These are phyloP conservation scores for Tanaodytes sp. DNA, from an alignment of 2,888 invertebrate species.

Conservation along the genomic window DNA sequence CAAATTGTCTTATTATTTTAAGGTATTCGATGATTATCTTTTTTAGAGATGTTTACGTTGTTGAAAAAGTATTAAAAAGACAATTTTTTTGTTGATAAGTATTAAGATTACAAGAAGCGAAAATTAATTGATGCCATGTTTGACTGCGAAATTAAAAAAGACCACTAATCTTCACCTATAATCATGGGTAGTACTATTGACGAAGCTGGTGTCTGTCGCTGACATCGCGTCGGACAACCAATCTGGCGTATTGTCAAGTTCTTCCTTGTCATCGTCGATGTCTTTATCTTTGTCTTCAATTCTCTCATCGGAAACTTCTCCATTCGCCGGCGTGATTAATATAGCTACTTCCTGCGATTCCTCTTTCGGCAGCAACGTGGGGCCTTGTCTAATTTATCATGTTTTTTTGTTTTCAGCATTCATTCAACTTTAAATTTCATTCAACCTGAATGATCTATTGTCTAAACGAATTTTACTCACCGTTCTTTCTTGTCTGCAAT, in stretches of 20 bases:
- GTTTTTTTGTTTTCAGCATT: slow-evolving; percentile 55
- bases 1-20: too few relatives aligned
- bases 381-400: slow-evolving; percentile 78
- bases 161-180: slow-evolving; percentile 67
- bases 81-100: too few relatives aligned
- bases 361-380: slow-evolving; percentile 86
- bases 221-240: slow-evolving; percentile 77
- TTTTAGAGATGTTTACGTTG: too few relatives aligned
- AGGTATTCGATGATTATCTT: too few relatives aligned
- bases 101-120: too few relatives aligned
- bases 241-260: slow-evolving; percentile 73
- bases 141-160: slow-evolving; percentile 30
- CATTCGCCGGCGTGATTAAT: slow-evolving; percentile 78
- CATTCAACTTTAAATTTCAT: slow-evolving; percentile 43
- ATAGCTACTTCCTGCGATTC: slow-evolving; percentile 91
- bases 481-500: slow-evolving; percentile 90
- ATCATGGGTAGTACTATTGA: slow-evolving; percentile 70
- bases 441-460: slow-evolving; percentile 29
- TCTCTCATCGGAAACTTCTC: slow-evolving; percentile 52
- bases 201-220: slow-evolving; percentile 73
- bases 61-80: too few relatives aligned
- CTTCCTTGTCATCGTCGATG: slow-evolving; percentile 72
- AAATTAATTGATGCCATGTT: too few relatives aligned
- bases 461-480: slow-evolving; percentile 75
- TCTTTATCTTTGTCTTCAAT: slow-evolving; percentile 60